These are phyloP conservation scores for Trichonephila clavipes DNA, from an alignment of 1,140 invertebrate species.

Conservation along the genomic window DNA sequence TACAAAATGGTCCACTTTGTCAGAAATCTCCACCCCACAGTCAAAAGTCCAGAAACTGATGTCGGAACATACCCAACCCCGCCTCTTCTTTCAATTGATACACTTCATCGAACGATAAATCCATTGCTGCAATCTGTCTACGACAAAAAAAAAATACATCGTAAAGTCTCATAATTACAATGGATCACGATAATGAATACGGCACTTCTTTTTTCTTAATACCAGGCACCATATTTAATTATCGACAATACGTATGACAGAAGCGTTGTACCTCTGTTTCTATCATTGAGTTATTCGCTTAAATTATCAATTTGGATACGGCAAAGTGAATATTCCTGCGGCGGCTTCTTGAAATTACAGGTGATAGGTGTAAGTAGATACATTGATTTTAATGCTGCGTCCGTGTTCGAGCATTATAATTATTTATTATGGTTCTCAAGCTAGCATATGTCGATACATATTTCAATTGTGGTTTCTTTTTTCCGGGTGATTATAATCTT, in stretches of 20 bases:
- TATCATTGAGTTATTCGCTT: neutral
- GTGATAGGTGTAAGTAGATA: conserved; percentile 8
- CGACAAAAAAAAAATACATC: neutral
- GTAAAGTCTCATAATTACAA: conserved; percentile 14
- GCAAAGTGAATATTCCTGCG: neutral
- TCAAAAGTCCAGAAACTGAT: conserved; percentile 32
- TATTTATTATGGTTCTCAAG: neutral
- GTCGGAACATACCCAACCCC: neutral
- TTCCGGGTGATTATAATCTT: neutral
- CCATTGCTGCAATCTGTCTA: neutral
- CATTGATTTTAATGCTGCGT: conserved; percentile 17
- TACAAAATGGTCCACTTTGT: conserved; percentile 23
- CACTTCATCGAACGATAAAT: neutral
- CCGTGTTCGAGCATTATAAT: conserved; percentile 11
- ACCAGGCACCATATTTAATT: neutral
- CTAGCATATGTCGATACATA: neutral
- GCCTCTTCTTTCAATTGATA: conserved; percentile 25
- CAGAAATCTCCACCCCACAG: conserved; percentile 24
- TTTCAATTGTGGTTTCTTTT: conserved; percentile 6
- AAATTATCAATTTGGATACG: conserved; percentile 48
- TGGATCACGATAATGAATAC: conserved; percentile 44
- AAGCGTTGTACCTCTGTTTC: neutral
- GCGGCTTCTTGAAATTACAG: conserved; percentile 19
- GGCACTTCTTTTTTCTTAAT: neutral
- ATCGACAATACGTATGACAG: conserved; percentile 43